phyloP scores from a whole-genome alignment of 2,888 invertebrate genomes.

The Lithosia quadra region DNA sequence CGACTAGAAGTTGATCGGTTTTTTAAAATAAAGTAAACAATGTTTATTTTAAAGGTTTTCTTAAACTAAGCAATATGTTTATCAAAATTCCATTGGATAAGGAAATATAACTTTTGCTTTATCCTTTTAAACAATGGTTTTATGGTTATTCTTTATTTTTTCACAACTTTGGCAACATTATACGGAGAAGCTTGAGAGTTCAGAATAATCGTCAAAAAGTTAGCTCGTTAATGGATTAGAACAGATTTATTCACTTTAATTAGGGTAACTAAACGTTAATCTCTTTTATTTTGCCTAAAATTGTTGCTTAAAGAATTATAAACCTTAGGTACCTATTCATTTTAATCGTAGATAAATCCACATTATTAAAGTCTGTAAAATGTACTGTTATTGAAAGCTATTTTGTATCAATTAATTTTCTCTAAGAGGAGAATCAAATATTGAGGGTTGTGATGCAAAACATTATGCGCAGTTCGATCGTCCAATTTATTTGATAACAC shows the following conservation, averaged over 20 bases:
- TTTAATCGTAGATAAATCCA: neutral
- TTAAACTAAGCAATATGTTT: too few relatives aligned
- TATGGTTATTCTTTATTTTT: neutral
- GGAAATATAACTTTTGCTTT: too few relatives aligned
- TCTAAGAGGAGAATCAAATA: too few relatives aligned
- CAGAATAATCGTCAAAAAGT: slow-evolving; percentile 6
- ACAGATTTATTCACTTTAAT: neutral
- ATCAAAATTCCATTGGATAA: neutral
- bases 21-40: too few relatives aligned
- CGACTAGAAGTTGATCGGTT: too few relatives aligned
- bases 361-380: neutral
- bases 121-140: too few relatives aligned
- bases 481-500: neutral
- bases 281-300: neutral
- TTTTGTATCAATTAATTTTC: neutral
- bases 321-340: too few relatives aligned
- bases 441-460: too few relatives aligned
- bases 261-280: slow-evolving; percentile 8
- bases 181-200: neutral
- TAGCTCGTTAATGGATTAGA: slow-evolving; percentile 9
- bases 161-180: neutral
- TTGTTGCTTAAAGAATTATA: neutral
- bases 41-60: too few relatives aligned
- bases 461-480: too few relatives aligned
- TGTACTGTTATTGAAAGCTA: neutral